phyloP scores from a whole-genome alignment of 2,113 vertebrate genomes.

The Malurus melanocephalus region DNA sequence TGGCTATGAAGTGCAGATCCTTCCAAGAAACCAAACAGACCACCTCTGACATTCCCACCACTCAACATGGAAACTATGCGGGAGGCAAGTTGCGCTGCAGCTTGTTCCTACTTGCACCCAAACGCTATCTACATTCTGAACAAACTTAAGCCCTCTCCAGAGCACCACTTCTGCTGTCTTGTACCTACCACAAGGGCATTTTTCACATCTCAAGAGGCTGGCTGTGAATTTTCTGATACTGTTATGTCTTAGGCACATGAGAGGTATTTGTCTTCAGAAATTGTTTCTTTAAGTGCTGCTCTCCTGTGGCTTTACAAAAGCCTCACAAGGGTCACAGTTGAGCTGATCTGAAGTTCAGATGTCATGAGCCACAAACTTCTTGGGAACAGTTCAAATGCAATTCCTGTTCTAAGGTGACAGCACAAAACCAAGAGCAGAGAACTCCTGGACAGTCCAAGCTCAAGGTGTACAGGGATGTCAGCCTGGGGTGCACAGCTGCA shows the following conservation, averaged over 20 bases:
- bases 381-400: background rate
- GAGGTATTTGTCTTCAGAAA: slow-evolving; percentile 6
- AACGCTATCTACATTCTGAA: background rate
- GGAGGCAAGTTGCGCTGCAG: background rate
- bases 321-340: background rate
- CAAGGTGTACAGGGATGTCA: background rate
- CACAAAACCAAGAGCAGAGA: background rate
- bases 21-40: background rate
- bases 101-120: background rate
- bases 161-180: slow-evolving; percentile 26
- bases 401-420: background rate
- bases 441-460: background rate
- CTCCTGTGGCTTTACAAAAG: background rate
- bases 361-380: background rate
- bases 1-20: background rate
- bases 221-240: slow-evolving; percentile 19
- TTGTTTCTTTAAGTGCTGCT: background rate
- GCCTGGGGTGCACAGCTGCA: background rate
- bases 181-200: background rate
- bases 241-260: background rate
- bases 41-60: background rate
- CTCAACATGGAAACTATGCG: background rate
- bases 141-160: background rate
- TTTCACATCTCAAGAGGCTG: background rate
- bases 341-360: background rate